Conservation (phyloP, 2,113 vertebrate genomes). For the Macquaria ambigua region DNA sequence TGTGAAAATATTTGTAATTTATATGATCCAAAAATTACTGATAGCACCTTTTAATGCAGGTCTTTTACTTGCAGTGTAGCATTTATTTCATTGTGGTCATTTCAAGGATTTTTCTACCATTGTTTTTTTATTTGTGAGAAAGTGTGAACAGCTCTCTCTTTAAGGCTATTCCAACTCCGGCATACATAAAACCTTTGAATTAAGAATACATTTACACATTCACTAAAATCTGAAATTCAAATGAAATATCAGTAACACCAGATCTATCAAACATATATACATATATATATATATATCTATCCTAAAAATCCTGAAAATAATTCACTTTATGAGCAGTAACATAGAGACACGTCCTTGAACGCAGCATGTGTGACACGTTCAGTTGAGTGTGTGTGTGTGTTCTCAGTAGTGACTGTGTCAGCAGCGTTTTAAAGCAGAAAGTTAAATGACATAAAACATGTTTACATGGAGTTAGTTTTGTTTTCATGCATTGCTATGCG, state of each 20-base stretch:
- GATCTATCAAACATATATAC: not conserved
- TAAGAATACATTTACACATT: not conserved
- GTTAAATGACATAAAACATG: conserved; percentile 7
- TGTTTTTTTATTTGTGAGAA: not conserved
- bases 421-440: conserved; percentile 10
- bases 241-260: not conserved
- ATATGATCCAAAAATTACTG: not conserved
- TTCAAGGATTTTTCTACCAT: not conserved
- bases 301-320: not conserved
- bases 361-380: not conserved
- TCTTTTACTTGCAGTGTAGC: not conserved
- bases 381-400: conserved; percentile 6
- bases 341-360: not conserved
- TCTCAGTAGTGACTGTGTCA: not conserved
- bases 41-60: not conserved
- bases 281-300: too few species aligned
- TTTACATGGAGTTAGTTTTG: conserved; percentile 24
- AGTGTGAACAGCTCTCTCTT: not conserved
- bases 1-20: not conserved
- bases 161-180: not conserved
- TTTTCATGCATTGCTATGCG: conserved; percentile 7
- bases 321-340: not conserved
- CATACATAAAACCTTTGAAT: not conserved
- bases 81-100: not conserved
- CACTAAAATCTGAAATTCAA: not conserved